phyloP scores from a whole-genome alignment of 2,888 invertebrate species.

The Neoascia interrupta region DNA sequence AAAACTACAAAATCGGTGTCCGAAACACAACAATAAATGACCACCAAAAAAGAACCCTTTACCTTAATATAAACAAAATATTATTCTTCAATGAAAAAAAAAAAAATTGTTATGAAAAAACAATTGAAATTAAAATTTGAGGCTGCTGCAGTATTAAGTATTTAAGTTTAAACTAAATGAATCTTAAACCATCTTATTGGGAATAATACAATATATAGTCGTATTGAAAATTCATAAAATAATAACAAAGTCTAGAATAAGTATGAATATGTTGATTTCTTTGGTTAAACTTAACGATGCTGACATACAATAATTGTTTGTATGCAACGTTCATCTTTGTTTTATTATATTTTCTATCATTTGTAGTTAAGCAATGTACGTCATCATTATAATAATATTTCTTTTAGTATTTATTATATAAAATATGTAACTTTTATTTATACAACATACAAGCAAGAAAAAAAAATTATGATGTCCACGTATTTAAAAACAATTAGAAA shows the following conservation, averaged over 20 bases:
- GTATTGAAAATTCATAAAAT: neutral
- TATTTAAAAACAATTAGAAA: conserved; percentile 46
- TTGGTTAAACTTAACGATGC: conserved; percentile 44
- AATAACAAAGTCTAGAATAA: neutral
- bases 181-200: neutral
- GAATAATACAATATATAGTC: neutral
- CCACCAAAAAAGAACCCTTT: too few relatives aligned
- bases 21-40: too few relatives aligned
- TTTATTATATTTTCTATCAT: conserved; percentile 8
- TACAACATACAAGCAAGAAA: conserved; percentile 22
- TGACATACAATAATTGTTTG: conserved; percentile 16
- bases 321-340: too few relatives aligned
- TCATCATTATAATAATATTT: conserved; percentile 20
- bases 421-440: conserved; percentile 24
- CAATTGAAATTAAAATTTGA: conserved; percentile 45
- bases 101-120: too few relatives aligned
- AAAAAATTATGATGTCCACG: conserved; percentile 42
- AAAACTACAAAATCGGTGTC: too few relatives aligned
- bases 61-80: too few relatives aligned
- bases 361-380: conserved; percentile 32
- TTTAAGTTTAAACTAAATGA: conserved; percentile 19
- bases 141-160: conserved; percentile 63
- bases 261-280: conserved; percentile 62
- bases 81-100: too few relatives aligned
- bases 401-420: conserved; percentile 57